Evolutionary conservation across 1,140 invertebrate species (phyloP), one percentile per base, ranked within the genome.

Genomic region (Luehdorfia chinensis): DNA sequence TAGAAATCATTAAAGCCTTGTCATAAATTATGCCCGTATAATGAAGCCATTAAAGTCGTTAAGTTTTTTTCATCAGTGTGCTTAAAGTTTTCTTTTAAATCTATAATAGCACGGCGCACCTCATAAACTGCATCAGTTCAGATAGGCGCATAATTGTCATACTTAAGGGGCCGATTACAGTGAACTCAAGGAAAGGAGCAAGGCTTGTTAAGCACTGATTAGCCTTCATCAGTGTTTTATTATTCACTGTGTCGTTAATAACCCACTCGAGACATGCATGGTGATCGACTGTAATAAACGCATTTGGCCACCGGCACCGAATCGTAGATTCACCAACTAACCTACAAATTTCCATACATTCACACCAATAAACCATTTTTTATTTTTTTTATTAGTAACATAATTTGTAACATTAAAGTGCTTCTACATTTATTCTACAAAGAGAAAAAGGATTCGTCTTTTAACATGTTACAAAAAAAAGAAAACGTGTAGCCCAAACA

Each of bases 241-340:
- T 78, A 78, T 74, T 73, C 66, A 73, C 62, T 55, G 57, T 67
- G 73, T 76, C 79, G 79, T 75, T 74, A 71, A 66, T 67, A 66
- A 75, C 64, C 66, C 66, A 65, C 54, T 56, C 55, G 50, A 56
- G 59, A 64, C 66, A 66, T 60, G 69, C 58, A 55, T 56, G 52
- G 27, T 49, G 47, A 28, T 39, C 36, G 49, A 60, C 61, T 58
- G 56, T 75, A 78, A 75, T 75, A 76, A 68, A 62, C 36, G 54
- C 59, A 60, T 68, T 66, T 64, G 75, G 59, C 57, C 58, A 63
- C 59, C 34, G 30, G 44, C 50, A 41, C 34, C 49, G 53, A 36
- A 39, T 11, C 54, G 47, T 58, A 55, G 41, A 55, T 62, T 73
- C 62, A 66, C 73, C 70, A 78, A 80, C 69, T 76, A 83, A 83